Evolutionary conservation across 2,888 invertebrate genomes (phyloP), one percentile per base, ranked within the genome.

Genomic region (Eumerus sabulonum): DNA sequence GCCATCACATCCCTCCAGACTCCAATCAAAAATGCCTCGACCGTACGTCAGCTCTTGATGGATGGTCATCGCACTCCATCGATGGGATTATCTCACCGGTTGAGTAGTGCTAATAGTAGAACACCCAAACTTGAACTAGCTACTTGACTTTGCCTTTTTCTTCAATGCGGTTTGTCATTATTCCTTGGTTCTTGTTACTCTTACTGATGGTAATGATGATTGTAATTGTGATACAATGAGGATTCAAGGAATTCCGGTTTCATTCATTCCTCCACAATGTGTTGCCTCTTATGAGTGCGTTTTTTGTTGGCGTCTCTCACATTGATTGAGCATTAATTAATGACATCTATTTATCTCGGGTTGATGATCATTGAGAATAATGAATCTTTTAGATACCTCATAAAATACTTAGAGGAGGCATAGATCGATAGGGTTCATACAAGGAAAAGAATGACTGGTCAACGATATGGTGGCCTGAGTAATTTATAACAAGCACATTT

Each of bases 271-370:
- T 11, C n/a, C 4, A 36, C 40, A 42, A 27, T 7, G 44, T 53
- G 74, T 35, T 63, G 59, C 48, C 27, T 56, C 72, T 27, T 27
- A 27, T 27, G 27, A 27, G 40, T 9, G 11, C 3, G 3, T 3
- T 40, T 40, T 40, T 40, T 40, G 36, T 36, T 36, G 36, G 36
- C 7, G 11, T n/a, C n/a, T n/a, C n/a, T 27, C 40, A 3, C 9
- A 11, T 77, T 72, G 77, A 63, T 72, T 72, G 67, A 47, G 51
- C 62, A 53, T 67, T 63, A 77, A 62, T 72, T 72, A 77, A 67
- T 77, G 72, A 53, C 53, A 57, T 57, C 67, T 72, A 48, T 44
- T 40, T 44, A 57, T 51, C 51, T 16, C 36, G 45, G 42, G 53
- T 11, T 40, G 12, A 19, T 53, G 72, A 63, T 62, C 62, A 67